Evolutionary conservation across 2,797 vertebrate species (phyloP), one percentile per base, ranked within the genome.

Genomic region (Thripadectes ignobilis): DNA sequence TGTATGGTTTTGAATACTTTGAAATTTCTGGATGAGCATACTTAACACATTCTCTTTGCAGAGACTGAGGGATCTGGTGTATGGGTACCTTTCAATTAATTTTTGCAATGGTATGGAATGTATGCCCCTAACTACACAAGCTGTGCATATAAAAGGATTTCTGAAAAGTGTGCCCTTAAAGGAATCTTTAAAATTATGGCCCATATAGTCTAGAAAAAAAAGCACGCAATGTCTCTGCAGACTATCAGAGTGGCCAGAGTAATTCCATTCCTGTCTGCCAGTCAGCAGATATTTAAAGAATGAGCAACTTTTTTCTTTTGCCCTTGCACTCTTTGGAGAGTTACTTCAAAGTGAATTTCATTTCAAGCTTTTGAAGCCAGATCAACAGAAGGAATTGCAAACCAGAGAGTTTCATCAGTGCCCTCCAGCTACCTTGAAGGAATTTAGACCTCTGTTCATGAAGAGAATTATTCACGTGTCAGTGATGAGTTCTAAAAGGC

Each of bases 321-420:
- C 57, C 45, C 38, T 89, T 71, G 32, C 36, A 52, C 43, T 93
- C 78, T 88, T 93, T 59, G 34, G 87, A 75, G 97, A 96, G 76
- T 83, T 96, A 92, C 92, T 96, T 95, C 96, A 98, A 96, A 97
- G 97, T 84, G 89, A 92, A 48, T 97, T 97, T 89, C 89, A 97
- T 85, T 98, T 98, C 69, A 98, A 98, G 96, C 96, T 96, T 66
- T 97, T 98, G 66, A 98, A 95, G 97, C 97, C 97, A 97, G 98
- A 98, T 94, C 98, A 99, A 97, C 98, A 98, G 96, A 98, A 97
- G 97, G 98, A 99, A 97, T 97, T 99, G 97, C 99, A 99, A 98
- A 98, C 98, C 95, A 94, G 98, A 97, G 98, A 98, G 80, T 98
- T 99, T 99, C 97, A 98, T 98, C 98, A 97, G 97, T 21, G 98